Base-by-base conservation (phyloP, 2,888 invertebrate species). In the Acrobasis repandana region DNA sequence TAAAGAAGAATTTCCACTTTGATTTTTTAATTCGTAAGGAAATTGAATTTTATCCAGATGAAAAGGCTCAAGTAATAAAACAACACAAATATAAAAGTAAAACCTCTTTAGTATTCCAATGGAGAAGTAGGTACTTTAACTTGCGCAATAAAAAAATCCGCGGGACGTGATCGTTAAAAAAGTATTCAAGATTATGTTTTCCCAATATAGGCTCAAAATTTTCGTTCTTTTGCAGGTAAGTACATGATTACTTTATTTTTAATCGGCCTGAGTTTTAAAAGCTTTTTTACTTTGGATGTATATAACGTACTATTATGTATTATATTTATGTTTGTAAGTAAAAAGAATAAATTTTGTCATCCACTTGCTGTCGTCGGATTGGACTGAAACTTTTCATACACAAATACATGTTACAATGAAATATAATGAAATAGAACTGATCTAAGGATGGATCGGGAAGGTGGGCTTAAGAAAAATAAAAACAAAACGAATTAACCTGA, bases 121-220 rank as follows among this genome's bases (percentile, higher is more conserved):
- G 54, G 9, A 18, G 54, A 36, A 38, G 54, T 54, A 54, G 54
- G 43, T 16, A 54, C 54, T 54, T 54, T 54, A 54, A 54, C 54
- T 54, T 54, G 54, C 18, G 38, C 54, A 54, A 54, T 54, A 54
- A 54, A 54, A 43, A 52, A 54, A 54, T 54, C 54, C 38, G 38
- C 54, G 54, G 36, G 14, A 54, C 54, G 54, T 54, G 54, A 20
- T 54, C 54, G 20, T 54, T 54, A 54, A 38, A 38, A 14, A 38
- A 54, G 54, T 54, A 54, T 54, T 38, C 38, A 20, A 54, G 54
- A 54, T 54, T 54, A 54, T 54, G 38, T 54, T 54, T 52, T 14
- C 18, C 54, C 15, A 18, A 14, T 36, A 36, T 52, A 18, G 18
- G 38, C 38, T 43, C 38, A 9, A 20, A 54, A 38, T 18, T 54